Base-by-base conservation (phyloP, 2,888 invertebrate species). In the Drosophila helvetica region DNA sequence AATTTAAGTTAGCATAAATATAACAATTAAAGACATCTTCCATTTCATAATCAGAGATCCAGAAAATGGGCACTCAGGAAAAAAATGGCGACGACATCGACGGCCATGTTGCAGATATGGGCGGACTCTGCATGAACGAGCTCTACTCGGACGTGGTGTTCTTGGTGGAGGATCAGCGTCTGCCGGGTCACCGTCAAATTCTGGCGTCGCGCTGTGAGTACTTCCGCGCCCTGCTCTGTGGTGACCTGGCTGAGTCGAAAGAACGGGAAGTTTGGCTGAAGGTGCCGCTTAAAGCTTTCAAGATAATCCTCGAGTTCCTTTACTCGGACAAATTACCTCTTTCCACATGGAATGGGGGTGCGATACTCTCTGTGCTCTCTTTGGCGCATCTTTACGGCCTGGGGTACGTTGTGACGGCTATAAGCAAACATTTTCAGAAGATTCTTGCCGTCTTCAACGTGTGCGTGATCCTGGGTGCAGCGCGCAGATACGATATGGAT, bases 361-460 rank as follows among this genome's bases (percentile, higher is more conserved):
- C 94, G 3, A 94, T 95, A 65, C 92, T 95, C 75, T 95, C 95
- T 86, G 95, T 95, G 79, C 91, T 95, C 59, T 98, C 98, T 5
- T 93, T 99, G 91, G 97, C 98, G 42, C 98, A 99, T 93, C 96
- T 98, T 91, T 99, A 98, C 93, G 98, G 98, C 68, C 98, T 99
- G 93, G 94, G 94, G 66, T 97, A 98, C 91, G 92, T 99, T 78
- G 98, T 99, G 93, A 93, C 95, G 0, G 95, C 98, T 27, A 96
- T 99, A 79, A 98, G 98, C 0, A 97, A 98, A 88, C 98, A 98
- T 92, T 93, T 99, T 79, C 95, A 96, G 76, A 96, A 97, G 90
- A 95, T 97, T 88, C 93, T 99, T 63, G 96, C 96, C 59, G 93
- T 97, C 58, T 94, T 95, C 86, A 99, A 99, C 92, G 97, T 98